A percentile compares a stretch with the other conserved stretches of the same genome.
Conservation (phyloP, 2,888 invertebrate species). For the Chymomyza procnemis region DNA sequence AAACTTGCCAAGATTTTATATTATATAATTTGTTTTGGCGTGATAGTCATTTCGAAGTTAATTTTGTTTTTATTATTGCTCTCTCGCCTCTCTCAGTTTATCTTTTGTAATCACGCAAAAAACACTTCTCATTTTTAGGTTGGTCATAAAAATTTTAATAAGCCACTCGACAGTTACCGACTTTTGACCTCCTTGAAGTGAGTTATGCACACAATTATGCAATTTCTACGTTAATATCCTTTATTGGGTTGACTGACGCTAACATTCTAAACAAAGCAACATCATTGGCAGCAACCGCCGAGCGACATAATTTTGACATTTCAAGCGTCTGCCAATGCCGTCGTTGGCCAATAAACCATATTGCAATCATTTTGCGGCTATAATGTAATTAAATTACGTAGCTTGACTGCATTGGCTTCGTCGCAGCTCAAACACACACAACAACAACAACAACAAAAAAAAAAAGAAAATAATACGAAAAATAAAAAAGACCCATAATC, state of each 20-base stretch:
- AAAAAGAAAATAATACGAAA: background rate
- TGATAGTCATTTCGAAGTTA: too few species aligned
- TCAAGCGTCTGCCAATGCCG: background rate
- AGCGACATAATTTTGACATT: background rate
- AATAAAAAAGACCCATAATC: constrained; percentile 50
- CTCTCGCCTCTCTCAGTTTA: too few species aligned
- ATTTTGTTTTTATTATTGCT: too few species aligned
- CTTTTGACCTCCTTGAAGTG: background rate
- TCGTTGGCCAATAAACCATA: constrained; percentile 50
- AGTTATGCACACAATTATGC: constrained; percentile 6
- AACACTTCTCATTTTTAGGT: too few species aligned
- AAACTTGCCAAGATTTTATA: too few species aligned
- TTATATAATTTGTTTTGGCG: too few species aligned
- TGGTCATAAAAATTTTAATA: too few species aligned
- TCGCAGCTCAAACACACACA: background rate
- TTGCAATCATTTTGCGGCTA: constrained; percentile 61
- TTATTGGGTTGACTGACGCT: background rate
- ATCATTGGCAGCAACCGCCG: background rate
- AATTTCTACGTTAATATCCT: background rate
- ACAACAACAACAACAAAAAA: too few species aligned
- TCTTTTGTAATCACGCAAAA: too few species aligned
- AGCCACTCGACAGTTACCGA: too few species aligned
- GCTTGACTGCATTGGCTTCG: constrained; percentile 18
- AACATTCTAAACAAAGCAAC: background rate
- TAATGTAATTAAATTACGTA: constrained; percentile 69